Percentiles rank a stretch among this genome's conserved stretches.
Evolutionary conservation across 2,797 vertebrate species (phyloP).

Genomic region (Prunella strophiata): DNA sequence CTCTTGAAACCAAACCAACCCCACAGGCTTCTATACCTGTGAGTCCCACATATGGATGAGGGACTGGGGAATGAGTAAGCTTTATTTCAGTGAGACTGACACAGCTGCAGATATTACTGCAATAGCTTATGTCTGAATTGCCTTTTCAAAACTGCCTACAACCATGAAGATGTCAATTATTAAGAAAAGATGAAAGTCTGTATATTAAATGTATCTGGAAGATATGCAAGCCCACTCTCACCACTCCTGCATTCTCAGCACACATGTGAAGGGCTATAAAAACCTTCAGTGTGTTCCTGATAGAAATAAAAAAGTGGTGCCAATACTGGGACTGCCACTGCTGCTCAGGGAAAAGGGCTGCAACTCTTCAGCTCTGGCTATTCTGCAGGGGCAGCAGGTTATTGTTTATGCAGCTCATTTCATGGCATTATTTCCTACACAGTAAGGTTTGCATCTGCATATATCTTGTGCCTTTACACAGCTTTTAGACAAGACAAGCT

Average conservation of each 20-base stretch:
- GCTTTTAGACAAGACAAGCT: background rate
- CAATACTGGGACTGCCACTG: background rate
- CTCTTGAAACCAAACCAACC: background rate
- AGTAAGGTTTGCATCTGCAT: background rate
- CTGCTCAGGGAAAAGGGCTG: background rate
- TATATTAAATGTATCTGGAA: background rate
- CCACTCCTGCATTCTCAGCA: background rate
- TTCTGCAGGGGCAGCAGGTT: background rate
- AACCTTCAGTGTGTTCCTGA: background rate
- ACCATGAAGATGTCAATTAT: background rate
- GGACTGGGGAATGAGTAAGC: background rate
- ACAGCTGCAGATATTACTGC: background rate
- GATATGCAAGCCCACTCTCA: background rate
- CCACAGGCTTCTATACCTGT: background rate
- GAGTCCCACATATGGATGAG: background rate
- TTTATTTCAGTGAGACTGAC: background rate
- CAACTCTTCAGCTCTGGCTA: background rate
- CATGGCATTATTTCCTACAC: background rate
- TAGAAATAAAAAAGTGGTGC: background rate
- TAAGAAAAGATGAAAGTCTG: background rate
- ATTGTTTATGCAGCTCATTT: background rate
- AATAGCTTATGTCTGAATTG: background rate
- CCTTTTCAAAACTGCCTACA: background rate
- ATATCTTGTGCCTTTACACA: background rate
- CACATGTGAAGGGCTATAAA: background rate